These are phyloP conservation scores for Triops cancriformis DNA, from an alignment of 1,140 invertebrate genomes.

Conservation along the genomic window DNA sequence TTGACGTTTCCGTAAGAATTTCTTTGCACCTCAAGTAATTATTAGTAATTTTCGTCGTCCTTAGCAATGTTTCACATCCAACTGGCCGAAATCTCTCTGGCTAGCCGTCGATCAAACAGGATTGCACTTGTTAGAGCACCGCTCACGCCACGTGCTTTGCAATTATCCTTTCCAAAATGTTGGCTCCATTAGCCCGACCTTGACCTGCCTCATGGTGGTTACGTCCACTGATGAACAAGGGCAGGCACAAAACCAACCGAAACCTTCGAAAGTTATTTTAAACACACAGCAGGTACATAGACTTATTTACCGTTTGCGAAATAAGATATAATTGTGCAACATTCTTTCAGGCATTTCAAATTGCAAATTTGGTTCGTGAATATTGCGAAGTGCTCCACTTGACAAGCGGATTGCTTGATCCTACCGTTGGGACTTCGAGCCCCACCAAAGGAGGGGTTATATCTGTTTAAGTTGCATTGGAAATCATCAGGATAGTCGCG, in stretches of 20 bases:
- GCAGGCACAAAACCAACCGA: constrained; percentile 37
- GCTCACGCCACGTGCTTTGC: constrained; percentile 75
- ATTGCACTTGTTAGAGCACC: constrained; percentile 80
- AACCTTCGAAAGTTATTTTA: constrained; percentile 83
- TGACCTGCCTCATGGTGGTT: constrained; percentile 76
- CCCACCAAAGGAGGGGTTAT: neutral
- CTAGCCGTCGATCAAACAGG: constrained; percentile 85
- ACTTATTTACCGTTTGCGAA: neutral
- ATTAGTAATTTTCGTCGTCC: constrained; percentile 30
- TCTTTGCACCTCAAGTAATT: neutral
- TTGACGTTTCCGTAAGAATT: constrained; percentile 74
- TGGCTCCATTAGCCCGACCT: constrained; percentile 75
- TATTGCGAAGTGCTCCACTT: constrained; percentile 69
- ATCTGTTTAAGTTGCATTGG: neutral
- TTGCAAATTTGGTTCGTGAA: constrained; percentile 84
- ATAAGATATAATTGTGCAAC: constrained; percentile 15
- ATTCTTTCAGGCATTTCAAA: constrained; percentile 72
- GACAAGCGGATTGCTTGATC: constrained; percentile 16
- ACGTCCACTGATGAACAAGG: constrained; percentile 60
- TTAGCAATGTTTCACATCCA: constrained; percentile 90
- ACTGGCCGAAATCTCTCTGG: constrained; percentile 77
- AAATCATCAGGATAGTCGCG: neutral
- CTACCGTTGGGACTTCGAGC: neutral
- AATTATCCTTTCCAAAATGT: constrained; percentile 81
- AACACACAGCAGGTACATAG: constrained; percentile 68